phyloP scores from a whole-genome alignment of 2,888 invertebrate genomes.

The Cryptocephalus primarius region DNA sequence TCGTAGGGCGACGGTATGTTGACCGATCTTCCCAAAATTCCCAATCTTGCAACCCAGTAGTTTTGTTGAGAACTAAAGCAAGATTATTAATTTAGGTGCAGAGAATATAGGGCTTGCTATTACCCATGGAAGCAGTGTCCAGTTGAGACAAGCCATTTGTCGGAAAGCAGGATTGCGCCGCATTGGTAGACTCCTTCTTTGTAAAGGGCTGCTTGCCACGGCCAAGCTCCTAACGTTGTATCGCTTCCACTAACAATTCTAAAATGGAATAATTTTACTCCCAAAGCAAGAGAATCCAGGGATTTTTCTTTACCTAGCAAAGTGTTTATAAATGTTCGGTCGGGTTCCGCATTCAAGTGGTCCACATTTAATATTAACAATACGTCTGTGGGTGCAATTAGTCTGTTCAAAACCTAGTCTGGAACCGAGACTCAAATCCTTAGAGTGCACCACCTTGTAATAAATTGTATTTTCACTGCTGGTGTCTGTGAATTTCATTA shows the following conservation, averaged over 20 bases:
- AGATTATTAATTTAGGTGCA: conserved; percentile 4
- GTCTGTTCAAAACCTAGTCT: conserved; percentile 56
- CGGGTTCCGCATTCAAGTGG: conserved; percentile 60
- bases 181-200: conserved; percentile 79
- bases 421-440: conserved; percentile 44
- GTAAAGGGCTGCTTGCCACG: conserved; percentile 79
- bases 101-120: not conserved
- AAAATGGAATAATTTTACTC: conserved; percentile 30
- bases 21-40: conserved; percentile 60
- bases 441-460: conserved; percentile 50
- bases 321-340: conserved; percentile 51
- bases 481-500: conserved; percentile 10
- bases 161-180: conserved; percentile 61
- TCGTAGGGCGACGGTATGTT: conserved; percentile 68
- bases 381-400: conserved; percentile 48
- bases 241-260: conserved; percentile 75
- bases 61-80: conserved; percentile 53
- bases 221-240: conserved; percentile 68
- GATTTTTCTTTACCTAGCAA: conserved; percentile 49
- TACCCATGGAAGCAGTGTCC: conserved; percentile 76
- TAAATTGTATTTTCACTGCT: conserved; percentile 28
- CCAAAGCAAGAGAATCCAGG: not conserved
- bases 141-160: conserved; percentile 66
- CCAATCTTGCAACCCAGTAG: conserved; percentile 72
- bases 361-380: conserved; percentile 56